Evolutionary conservation across 2,888 invertebrate species (phyloP), one percentile per base, ranked within the genome.

Genomic region (Diaprepes abbreviatus): DNA sequence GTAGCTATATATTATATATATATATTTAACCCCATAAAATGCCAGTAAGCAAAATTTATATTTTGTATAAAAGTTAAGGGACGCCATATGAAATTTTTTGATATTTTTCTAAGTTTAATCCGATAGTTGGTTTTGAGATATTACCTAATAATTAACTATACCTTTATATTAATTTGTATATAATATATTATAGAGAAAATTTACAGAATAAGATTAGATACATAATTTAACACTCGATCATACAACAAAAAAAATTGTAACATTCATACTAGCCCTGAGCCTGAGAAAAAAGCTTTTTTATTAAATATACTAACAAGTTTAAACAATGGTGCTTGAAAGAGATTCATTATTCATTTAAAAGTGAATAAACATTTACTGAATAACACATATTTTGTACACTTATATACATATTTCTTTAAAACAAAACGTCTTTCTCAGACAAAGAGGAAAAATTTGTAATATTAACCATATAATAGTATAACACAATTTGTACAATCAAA

Each of bases 401-500:
- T 77, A 75, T 78, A 74, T 78, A 77, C 75, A 77, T 66, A 71
- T 73, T 57, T 60, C 58, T 45, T 55, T 36, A 40, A 57, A 52
- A 38, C 57, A 43, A 58, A 50, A 70, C 45, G 64, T 75, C 73
- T 79, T 76, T 73, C 79, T 74, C 78, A 78, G 77, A 79, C 80
- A 75, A 73, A 75, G 77, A 78, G 78, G 67, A 73, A 73, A 76
- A 74, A 66, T 58, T 60, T 73, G 74, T 79, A 79, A 79, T 79
- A 77, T 78, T 81, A 81, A 81, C 78, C 79, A 78, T 77, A 75
- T 78, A 80, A 80, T 80, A 77, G 75, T 79, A 80, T 88, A 87
- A 87, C 88, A 88, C 88, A 89, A 89, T 89, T 89, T 89, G 89
- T 89, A 89, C 88, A 88, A 88, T 89, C 86, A 87, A 89, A 87